Evolutionary conservation across 2,113 vertebrate species (phyloP).

Genomic region (Hippoglossus stenolepis): DNA sequence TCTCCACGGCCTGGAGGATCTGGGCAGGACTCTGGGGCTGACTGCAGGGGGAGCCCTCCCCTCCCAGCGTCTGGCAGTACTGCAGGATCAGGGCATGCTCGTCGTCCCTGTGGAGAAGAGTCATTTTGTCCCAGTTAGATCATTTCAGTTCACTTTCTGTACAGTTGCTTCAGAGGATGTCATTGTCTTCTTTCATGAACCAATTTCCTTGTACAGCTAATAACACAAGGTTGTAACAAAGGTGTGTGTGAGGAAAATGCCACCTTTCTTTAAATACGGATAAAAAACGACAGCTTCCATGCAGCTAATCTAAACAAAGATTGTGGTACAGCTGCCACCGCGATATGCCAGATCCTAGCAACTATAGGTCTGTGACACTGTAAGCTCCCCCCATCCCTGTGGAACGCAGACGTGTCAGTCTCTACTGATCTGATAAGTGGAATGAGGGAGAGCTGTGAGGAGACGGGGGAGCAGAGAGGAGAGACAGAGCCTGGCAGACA

Average conservation of each 20-base stretch:
- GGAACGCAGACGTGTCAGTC: conserved; percentile 46
- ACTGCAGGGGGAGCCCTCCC: conserved; percentile 89
- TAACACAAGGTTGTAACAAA: no score
- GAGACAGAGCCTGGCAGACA: conserved; percentile 34
- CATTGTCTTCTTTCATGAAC: neutral
- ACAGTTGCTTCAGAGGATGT: neutral
- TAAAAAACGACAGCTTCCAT: neutral
- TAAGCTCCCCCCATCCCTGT: conserved; percentile 11
- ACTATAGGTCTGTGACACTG: conserved; percentile 16
- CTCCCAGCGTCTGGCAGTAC: conserved; percentile 95
- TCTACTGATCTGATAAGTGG: conserved; percentile 45
- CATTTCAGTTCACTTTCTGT: conserved; percentile 1
- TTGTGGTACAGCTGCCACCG: neutral
- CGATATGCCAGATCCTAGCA: conserved; percentile 1
- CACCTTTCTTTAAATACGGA: neutral
- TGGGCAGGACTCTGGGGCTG: conserved; percentile 96
- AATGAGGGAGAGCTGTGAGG: conserved; percentile 4
- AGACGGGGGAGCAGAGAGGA: conserved; percentile 1
- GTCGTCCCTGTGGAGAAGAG: conserved; percentile 87
- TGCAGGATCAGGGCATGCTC: conserved; percentile 97
- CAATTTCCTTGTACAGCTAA: no score
- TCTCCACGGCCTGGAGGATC: conserved; percentile 95
- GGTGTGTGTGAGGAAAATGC: neutral
- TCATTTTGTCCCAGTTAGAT: neutral
- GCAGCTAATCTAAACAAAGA: no score